Conservation (phyloP, 2,888 invertebrate genomes). For the Agrotis puta region DNA sequence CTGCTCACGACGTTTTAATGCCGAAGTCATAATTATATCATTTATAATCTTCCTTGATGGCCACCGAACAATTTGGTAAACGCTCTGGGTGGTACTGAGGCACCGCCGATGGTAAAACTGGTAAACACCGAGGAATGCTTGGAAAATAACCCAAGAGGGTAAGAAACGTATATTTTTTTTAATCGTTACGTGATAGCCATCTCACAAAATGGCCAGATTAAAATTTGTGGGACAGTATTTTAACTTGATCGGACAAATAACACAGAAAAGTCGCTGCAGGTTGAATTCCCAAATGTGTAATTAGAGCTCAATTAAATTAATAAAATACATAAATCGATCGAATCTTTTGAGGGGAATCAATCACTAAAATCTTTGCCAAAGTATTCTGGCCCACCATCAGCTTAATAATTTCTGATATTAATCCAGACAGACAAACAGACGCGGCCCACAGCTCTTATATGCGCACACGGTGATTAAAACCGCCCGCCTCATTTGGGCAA, state of each 20-base stretch:
- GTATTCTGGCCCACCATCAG: constrained; percentile 14
- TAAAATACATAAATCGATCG: constrained; percentile 7
- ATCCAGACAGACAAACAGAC: constrained; percentile 51
- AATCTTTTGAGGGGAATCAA: constrained; percentile 18
- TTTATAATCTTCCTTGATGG: constrained; percentile 55
- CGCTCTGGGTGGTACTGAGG: constrained; percentile 64
- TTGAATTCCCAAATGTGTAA: not conserved
- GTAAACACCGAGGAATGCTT: constrained; percentile 24
- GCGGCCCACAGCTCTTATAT: constrained; percentile 19
- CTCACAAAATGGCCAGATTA: constrained; percentile 8
- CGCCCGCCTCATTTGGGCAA: constrained; percentile 45
- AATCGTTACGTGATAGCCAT: constrained; percentile 38
- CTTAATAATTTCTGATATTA: constrained; percentile 47
- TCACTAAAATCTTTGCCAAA: constrained; percentile 16
- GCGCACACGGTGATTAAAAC: constrained; percentile 41
- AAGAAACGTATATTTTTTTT: constrained; percentile 21
- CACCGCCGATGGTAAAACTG: not conserved
- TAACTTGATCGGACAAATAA: not conserved
- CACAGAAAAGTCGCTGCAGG: not conserved
- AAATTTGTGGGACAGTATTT: constrained; percentile 14
- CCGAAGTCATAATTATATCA: constrained; percentile 62
- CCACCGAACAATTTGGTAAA: constrained; percentile 56
- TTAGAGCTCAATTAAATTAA: constrained; percentile 7
- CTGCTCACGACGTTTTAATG: constrained; percentile 52
- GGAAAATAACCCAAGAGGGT: constrained; percentile 18